Percentiles rank a stretch among this genome's conserved stretches.
Conservation (phyloP, 2,888 invertebrate genomes). For the Diarsia rubi region DNA sequence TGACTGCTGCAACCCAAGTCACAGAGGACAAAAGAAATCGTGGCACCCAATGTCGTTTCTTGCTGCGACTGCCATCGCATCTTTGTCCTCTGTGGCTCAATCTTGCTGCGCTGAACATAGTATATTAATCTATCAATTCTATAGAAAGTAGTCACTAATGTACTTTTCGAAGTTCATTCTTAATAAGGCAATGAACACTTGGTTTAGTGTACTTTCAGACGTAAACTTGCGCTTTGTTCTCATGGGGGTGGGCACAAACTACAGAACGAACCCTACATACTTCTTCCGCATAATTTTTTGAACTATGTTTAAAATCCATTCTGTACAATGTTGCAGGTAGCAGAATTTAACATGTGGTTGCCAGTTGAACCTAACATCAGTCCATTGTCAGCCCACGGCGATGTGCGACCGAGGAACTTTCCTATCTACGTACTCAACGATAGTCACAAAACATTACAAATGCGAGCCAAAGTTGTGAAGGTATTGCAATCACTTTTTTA, state of each 20-base stretch:
- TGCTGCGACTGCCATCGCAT: neutral
- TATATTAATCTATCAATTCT: neutral
- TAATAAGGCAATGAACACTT: neutral
- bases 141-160: neutral
- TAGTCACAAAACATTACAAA: constrained; percentile 97
- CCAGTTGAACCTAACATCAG: constrained; percentile 93
- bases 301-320: neutral
- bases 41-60: neutral
- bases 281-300: neutral
- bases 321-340: constrained; percentile 90
- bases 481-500: constrained; percentile 68
- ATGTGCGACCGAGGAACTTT: constrained; percentile 95
- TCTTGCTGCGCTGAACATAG: neutral
- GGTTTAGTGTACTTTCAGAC: neutral
- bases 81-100: neutral
- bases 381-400: constrained; percentile 91
- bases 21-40: too few relatives aligned
- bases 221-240: neutral
- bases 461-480: constrained; percentile 96
- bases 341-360: constrained; percentile 99
- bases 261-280: neutral
- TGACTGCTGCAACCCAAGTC: too few relatives aligned
- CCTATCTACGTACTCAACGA: constrained; percentile 98
- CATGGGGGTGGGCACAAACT: neutral
- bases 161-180: neutral